phyloP scores from a whole-genome alignment of 2,113 vertebrate genomes.

The Otis tarda region DNA sequence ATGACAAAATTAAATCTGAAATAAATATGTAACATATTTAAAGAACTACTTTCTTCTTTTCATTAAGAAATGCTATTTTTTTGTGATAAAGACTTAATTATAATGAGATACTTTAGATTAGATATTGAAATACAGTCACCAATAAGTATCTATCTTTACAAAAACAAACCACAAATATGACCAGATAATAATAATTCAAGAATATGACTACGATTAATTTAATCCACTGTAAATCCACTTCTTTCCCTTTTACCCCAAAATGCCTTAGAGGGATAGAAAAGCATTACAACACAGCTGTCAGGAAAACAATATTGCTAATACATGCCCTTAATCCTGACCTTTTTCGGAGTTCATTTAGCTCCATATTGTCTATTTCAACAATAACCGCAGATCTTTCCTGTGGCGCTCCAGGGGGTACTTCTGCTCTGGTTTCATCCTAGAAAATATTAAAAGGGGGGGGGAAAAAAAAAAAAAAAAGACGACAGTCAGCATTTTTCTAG shows the following conservation, averaged over 20 bases:
- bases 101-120: background rate
- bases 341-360: constrained; percentile 76
- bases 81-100: background rate
- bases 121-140: background rate
- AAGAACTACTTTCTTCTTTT: background rate
- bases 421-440: constrained; percentile 72
- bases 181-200: background rate
- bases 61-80: background rate
- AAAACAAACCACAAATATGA: background rate
- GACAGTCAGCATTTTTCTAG: background rate
- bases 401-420: constrained; percentile 87
- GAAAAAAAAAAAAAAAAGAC: too few species aligned
- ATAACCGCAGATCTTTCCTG: constrained; percentile 79
- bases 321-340: constrained; percentile 72
- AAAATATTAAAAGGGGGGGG: background rate
- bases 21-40: background rate
- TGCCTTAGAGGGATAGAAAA: background rate
- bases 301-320: constrained; percentile 28
- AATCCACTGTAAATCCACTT: background rate
- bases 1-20: background rate
- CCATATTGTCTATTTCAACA: constrained; percentile 68
- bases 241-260: background rate
- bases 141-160: background rate
- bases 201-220: background rate
- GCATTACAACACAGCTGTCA: background rate